A percentile compares a stretch with the other conserved stretches of the same genome.
Evolutionary conservation across 2,888 invertebrate species (phyloP).

Genomic region (Oscheius myriophilus): DNA sequence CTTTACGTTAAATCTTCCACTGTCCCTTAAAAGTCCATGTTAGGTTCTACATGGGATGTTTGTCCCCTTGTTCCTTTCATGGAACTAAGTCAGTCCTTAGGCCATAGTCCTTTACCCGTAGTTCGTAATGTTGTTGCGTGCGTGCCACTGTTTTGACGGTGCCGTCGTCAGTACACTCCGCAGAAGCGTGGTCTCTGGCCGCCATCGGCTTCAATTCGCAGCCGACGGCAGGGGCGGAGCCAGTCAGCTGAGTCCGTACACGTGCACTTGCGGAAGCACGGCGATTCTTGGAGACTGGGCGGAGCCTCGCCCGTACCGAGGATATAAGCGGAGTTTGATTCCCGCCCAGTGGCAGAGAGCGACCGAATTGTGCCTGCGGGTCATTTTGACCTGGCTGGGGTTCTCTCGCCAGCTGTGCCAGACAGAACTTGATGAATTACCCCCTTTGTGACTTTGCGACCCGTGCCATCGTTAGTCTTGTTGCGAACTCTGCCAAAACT

Average conservation of each 20-base stretch:
- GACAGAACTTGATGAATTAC: constrained; percentile 22
- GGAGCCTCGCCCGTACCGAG: constrained; percentile 5
- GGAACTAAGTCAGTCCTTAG: background rate
- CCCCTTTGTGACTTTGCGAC: constrained; percentile 24
- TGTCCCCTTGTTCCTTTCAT: too few species aligned
- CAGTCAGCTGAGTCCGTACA: constrained; percentile 31
- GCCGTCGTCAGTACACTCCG: background rate
- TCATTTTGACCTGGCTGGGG: constrained; percentile 16
- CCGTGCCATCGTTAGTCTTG: too few species aligned
- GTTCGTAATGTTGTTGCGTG: background rate
- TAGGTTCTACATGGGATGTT: too few species aligned
- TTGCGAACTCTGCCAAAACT: background rate
- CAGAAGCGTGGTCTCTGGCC: constrained; percentile 7
- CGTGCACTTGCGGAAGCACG: constrained; percentile 28
- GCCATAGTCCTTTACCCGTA: constrained; percentile 1
- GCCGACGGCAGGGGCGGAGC: constrained; percentile 28
- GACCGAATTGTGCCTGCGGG: background rate
- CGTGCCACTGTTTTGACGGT: too few species aligned
- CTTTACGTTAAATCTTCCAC: too few species aligned
- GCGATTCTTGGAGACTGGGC: constrained; percentile 22
- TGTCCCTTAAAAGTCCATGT: too few species aligned
- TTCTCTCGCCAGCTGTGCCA: constrained; percentile 27
- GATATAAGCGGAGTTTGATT: constrained; percentile 21
- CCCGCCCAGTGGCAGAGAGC: background rate
- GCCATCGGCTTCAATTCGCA: constrained; percentile 13